Conservation (phyloP, 2,888 invertebrate genomes). For the Crioceris asparagi region DNA sequence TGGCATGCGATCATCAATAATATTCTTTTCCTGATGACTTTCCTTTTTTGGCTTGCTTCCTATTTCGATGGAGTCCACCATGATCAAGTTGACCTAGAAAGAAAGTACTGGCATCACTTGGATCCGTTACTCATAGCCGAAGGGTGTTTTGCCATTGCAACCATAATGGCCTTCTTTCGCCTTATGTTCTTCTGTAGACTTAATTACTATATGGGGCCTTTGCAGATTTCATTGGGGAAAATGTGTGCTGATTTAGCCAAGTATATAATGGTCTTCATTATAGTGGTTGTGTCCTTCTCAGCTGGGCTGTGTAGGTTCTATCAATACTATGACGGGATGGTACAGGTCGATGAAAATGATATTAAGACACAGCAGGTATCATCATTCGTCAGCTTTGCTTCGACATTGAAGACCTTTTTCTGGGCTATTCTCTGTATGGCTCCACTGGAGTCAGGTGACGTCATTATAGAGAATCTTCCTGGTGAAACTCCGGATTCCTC, state of each 20-base stretch:
- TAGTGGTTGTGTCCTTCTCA: constrained; percentile 50
- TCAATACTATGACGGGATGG: constrained; percentile 50
- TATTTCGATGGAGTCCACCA: constrained; percentile 41
- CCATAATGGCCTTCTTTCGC: constrained; percentile 55
- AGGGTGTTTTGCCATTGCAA: constrained; percentile 54
- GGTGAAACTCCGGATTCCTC: constrained; percentile 38
- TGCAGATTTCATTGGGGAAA: constrained; percentile 55
- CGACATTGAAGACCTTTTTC: constrained; percentile 54
- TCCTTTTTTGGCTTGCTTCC: constrained; percentile 51
- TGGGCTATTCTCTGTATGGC: constrained; percentile 63
- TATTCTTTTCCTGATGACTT: constrained; percentile 47
- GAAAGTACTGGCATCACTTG: constrained; percentile 54
- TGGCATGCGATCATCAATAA: constrained; percentile 53
- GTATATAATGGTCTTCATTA: constrained; percentile 49
- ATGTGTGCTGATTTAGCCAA: constrained; percentile 56
- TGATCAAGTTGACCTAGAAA: constrained; percentile 42
- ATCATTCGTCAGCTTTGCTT: constrained; percentile 48
- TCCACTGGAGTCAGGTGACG: constrained; percentile 52
- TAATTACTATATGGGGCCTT: constrained; percentile 52
- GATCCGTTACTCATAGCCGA: constrained; percentile 56
- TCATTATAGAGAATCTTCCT: constrained; percentile 50
- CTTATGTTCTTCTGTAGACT: constrained; percentile 53
- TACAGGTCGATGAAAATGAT: constrained; percentile 40
- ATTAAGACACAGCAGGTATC: constrained; percentile 47
- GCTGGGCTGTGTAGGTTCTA: constrained; percentile 52